Conservation (phyloP, 2,888 invertebrate genomes). For the Argynnis bischoffii region DNA sequence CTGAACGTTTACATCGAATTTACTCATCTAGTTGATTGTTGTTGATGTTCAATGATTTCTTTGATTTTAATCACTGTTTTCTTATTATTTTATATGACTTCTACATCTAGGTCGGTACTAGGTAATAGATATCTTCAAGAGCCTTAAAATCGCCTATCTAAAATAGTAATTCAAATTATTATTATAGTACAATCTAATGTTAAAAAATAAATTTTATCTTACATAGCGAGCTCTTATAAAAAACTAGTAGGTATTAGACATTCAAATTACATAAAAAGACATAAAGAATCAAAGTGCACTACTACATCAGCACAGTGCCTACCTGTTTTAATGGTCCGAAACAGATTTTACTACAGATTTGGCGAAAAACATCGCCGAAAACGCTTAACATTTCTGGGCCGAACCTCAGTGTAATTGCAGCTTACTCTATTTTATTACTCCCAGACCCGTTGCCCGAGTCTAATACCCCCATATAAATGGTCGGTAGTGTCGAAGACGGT, state of each 20-base stretch:
- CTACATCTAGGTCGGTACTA: no score
- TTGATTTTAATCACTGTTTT: no score
- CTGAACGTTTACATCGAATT: no score
- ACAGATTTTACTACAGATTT: constrained; percentile 41
- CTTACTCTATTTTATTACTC: constrained; percentile 57
- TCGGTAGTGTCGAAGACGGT: constrained; percentile 48
- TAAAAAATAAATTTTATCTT: no score
- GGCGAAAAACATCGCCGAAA: constrained; percentile 36
- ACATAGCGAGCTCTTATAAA: background rate
- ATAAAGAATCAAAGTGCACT: constrained; percentile 23
- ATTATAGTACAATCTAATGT: no score
- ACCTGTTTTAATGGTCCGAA: constrained; percentile 34
- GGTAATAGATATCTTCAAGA: no score
- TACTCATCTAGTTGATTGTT: no score
- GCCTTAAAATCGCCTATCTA: no score
- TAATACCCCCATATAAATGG: constrained; percentile 67
- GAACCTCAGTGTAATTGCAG: constrained; percentile 56
- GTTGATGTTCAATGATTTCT: no score
- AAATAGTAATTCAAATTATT: no score
- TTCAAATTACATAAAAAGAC: constrained; percentile 16
- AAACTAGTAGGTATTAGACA: background rate
- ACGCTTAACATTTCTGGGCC: constrained; percentile 38
- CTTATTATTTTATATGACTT: no score
- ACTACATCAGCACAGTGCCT: constrained; percentile 4
- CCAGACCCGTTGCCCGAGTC: constrained; percentile 54